Evolutionary conservation across 2,113 vertebrate species (phyloP).

Genomic region (Plecturocebus donacophilus): DNA sequence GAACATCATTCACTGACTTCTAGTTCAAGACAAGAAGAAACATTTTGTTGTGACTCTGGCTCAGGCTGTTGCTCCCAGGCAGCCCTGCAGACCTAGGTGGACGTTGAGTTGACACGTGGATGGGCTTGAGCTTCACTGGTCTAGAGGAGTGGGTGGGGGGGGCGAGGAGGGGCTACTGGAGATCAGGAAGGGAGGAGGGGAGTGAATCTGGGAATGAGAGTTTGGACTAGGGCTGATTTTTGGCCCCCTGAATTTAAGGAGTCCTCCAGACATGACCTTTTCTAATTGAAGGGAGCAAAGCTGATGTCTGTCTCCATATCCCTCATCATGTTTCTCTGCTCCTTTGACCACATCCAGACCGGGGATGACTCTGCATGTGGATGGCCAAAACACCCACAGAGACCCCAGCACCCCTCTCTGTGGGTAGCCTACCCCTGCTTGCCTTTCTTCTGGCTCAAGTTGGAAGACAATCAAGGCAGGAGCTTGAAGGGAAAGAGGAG

Average conservation of each 20-base stretch:
- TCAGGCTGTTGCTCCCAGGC: not conserved
- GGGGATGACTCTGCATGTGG: not conserved
- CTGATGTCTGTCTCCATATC: rapidly evolving
- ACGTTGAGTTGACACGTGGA: not conserved
- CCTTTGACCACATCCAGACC: not conserved
- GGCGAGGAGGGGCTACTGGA: not conserved
- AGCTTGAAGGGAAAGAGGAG: not conserved
- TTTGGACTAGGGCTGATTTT: not conserved
- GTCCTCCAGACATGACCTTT: not conserved
- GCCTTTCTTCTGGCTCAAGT: not conserved
- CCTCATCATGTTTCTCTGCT: not conserved
- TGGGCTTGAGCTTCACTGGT: not conserved
- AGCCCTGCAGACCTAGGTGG: not conserved
- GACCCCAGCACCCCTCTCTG: too few relatives aligned
- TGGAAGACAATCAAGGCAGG: not conserved
- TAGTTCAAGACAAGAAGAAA: not conserved
- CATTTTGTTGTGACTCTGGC: not conserved
- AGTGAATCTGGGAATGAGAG: rapidly evolving
- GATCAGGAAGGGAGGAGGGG: not conserved
- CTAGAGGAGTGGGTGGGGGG: rapidly evolving
- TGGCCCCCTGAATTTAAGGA: not conserved
- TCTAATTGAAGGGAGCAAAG: not conserved
- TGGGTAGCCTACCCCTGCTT: not conserved
- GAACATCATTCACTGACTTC: not conserved
- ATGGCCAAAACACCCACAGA: not conserved